Evolutionary conservation across 2,113 vertebrate species (phyloP).

Genomic region (Erpornis zantholeuca): DNA sequence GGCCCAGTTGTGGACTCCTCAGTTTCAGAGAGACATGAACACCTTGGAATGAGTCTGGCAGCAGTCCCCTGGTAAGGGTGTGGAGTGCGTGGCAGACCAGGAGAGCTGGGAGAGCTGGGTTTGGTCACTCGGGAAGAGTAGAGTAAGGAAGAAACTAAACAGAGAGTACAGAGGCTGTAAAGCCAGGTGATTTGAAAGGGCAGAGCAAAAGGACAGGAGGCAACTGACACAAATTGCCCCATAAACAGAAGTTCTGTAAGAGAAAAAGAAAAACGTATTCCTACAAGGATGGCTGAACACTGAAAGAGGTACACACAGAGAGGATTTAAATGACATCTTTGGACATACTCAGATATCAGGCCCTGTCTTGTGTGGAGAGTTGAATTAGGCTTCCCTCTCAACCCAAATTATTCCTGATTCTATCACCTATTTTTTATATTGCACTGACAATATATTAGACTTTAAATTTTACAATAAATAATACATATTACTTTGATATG

Average conservation of each 20-base stretch:
- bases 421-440: not conserved
- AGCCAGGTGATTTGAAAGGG: not conserved
- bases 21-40: not conserved
- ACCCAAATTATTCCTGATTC: not conserved
- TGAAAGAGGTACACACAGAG: not conserved
- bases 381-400: not conserved
- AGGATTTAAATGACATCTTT: not conserved
- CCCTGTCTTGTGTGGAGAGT: rapidly evolving
- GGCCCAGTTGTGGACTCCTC: not conserved
- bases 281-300: not conserved
- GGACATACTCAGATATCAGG: not conserved
- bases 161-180: not conserved
- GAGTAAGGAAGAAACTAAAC: not conserved
- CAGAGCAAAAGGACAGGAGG: not conserved
- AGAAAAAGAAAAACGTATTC: not conserved
- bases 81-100: not conserved
- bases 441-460: not conserved
- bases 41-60: not conserved
- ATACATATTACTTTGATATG: not conserved
- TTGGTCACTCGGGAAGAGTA: not conserved
- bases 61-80: not conserved
- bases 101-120: not conserved
- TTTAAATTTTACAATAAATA: not conserved
- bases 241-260: not conserved
- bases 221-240: not conserved